Conservation (phyloP, 2,888 invertebrate species). For the Alviniconcha strummeri region DNA sequence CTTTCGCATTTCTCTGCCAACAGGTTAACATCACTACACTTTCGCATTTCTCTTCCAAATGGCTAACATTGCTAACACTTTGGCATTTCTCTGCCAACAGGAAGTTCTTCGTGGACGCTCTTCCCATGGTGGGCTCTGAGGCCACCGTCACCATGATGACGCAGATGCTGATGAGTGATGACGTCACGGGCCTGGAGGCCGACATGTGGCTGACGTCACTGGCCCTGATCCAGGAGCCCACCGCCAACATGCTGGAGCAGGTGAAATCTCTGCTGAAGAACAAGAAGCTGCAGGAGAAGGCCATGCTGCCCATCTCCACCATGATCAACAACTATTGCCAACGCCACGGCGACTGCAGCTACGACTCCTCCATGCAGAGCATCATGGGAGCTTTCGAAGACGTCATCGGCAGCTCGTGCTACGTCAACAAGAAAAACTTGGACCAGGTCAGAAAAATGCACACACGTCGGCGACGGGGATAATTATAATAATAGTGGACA, state of each 20-base stretch:
- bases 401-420: constrained; percentile 50
- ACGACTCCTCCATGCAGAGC: constrained; percentile 64
- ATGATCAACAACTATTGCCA: constrained; percentile 81
- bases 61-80: too few relatives aligned
- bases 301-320: constrained; percentile 82
- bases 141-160: constrained; percentile 89
- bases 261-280: constrained; percentile 69
- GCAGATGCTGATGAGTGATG: constrained; percentile 83
- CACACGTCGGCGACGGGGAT: too few relatives aligned
- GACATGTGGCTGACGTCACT: constrained; percentile 90
- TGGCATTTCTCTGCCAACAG: not conserved
- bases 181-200: constrained; percentile 80
- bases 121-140: constrained; percentile 89
- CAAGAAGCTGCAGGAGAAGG: constrained; percentile 75
- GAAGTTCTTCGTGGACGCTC: constrained; percentile 86
- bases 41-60: too few relatives aligned
- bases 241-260: constrained; percentile 72
- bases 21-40: too few relatives aligned
- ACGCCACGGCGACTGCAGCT: constrained; percentile 71
- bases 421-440: constrained; percentile 48
- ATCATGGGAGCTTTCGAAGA: constrained; percentile 63
- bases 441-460: constrained; percentile 39
- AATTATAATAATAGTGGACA: too few relatives aligned
- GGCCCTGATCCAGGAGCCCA: constrained; percentile 81
- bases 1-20: too few relatives aligned